These are phyloP conservation scores for Enteromius fasciolatus DNA, from an alignment of 2,797 vertebrate species.

Conservation along the genomic window DNA sequence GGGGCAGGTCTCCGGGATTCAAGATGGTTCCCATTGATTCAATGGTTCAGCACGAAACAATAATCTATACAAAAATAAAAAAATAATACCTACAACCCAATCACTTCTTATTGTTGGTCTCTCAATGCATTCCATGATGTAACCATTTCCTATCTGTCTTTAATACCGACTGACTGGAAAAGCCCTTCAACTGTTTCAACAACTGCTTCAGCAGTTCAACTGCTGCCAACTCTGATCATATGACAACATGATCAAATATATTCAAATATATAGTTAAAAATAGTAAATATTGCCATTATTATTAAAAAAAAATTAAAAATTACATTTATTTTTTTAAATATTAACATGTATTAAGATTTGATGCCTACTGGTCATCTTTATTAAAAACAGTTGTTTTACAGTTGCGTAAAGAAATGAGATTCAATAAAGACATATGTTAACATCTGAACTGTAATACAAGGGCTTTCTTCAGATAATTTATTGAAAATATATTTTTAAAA, in stretches of 20 bases:
- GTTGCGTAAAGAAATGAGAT: too few relatives aligned
- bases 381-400: too few relatives aligned
- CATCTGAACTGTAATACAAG: not conserved
- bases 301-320: not conserved
- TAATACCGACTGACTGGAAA: constrained; percentile 17
- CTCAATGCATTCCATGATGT: not conserved
- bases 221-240: not conserved
- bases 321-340: too few relatives aligned
- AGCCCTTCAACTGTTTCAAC: not conserved
- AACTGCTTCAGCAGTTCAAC: not conserved
- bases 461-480: not conserved
- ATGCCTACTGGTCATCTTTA: not conserved
- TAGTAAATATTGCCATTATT: not conserved
- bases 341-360: too few relatives aligned
- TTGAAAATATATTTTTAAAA: not conserved
- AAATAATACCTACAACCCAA: not conserved
- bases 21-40: not conserved
- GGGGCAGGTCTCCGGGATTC: constrained; percentile 3
- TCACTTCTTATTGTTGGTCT: not conserved
- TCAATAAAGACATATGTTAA: not conserved
- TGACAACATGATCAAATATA: not conserved
- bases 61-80: not conserved
- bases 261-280: not conserved
- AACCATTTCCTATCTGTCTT: not conserved
- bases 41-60: not conserved